A percentile compares a stretch with the other conserved stretches of the same genome.
Evolutionary conservation across 1,140 invertebrate genomes (phyloP).

Genomic region (Hycleus cichorii): DNA sequence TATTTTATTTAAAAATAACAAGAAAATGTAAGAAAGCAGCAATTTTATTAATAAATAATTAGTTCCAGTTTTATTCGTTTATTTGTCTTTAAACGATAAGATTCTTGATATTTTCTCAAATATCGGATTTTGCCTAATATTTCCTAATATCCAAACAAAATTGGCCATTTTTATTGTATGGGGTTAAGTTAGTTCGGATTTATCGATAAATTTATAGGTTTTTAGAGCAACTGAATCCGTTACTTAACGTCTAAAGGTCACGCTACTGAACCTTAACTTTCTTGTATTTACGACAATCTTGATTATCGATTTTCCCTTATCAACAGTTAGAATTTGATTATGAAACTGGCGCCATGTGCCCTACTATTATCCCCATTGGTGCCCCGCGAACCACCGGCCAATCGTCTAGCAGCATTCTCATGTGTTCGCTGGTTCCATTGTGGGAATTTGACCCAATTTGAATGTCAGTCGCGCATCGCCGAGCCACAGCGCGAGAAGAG

Average conservation of each 20-base stretch:
- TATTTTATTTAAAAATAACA: too few relatives aligned
- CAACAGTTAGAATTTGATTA: too few relatives aligned
- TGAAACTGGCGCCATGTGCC: not conserved
- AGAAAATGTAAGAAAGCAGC: not conserved
- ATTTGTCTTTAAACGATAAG: not conserved
- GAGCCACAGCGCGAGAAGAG: not conserved
- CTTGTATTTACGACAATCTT: too few relatives aligned
- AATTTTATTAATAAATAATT: not conserved
- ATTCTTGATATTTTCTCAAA: not conserved
- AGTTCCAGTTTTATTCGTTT: not conserved
- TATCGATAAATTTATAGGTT: too few relatives aligned
- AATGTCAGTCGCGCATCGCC: conserved; percentile 7
- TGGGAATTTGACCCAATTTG: conserved; percentile 13
- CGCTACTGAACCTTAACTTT: too few relatives aligned
- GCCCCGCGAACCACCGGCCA: not conserved
- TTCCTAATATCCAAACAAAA: too few relatives aligned
- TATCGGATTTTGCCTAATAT: too few relatives aligned
- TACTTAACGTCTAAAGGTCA: too few relatives aligned
- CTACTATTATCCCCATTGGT: not conserved
- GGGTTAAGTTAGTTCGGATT: too few relatives aligned
- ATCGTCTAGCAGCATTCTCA: not conserved
- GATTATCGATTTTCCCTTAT: too few relatives aligned
- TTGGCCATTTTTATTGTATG: too few relatives aligned
- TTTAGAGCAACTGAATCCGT: too few relatives aligned
- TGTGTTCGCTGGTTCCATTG: not conserved